Evolutionary conservation across 2,797 vertebrate species (phyloP).

Genomic region (Thamnophis elegans): DNA sequence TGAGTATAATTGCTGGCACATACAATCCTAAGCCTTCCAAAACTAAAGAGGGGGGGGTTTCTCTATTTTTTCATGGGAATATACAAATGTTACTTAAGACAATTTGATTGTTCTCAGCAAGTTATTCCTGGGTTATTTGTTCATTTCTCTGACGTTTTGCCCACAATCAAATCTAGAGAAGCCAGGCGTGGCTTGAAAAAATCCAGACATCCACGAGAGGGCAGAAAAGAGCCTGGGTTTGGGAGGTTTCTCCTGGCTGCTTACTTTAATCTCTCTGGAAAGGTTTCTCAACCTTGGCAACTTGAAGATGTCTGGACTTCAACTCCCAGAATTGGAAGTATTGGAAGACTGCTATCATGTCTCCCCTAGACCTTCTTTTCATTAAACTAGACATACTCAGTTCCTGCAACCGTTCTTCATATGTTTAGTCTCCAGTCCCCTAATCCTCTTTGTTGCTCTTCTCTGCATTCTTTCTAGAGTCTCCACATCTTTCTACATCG

Average conservation of each 20-base stretch:
- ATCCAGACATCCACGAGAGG: neutral
- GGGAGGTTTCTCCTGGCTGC: neutral
- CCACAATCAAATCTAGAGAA: neutral
- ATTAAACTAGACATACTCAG: no score
- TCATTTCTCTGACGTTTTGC: neutral
- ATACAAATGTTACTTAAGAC: neutral
- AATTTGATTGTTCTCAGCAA: neutral
- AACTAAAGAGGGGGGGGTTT: fast-evolving
- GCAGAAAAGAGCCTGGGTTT: neutral
- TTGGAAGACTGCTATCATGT: no score
- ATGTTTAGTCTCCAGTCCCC: no score
- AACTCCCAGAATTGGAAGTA: no score
- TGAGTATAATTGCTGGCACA: neutral
- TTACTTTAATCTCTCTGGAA: neutral
- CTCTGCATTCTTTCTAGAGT: no score
- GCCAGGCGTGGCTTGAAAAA: neutral
- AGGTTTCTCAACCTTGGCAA: no score
- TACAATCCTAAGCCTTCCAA: neutral
- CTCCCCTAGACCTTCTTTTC: no score
- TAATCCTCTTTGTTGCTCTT: no score
- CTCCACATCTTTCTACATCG: no score
- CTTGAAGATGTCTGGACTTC: no score
- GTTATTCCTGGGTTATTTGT: neutral
- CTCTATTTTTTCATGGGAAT: neutral
- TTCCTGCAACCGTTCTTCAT: no score